phyloP scores from a whole-genome alignment of 2,113 vertebrate genomes.

The Onychorhynchus coronatus region DNA sequence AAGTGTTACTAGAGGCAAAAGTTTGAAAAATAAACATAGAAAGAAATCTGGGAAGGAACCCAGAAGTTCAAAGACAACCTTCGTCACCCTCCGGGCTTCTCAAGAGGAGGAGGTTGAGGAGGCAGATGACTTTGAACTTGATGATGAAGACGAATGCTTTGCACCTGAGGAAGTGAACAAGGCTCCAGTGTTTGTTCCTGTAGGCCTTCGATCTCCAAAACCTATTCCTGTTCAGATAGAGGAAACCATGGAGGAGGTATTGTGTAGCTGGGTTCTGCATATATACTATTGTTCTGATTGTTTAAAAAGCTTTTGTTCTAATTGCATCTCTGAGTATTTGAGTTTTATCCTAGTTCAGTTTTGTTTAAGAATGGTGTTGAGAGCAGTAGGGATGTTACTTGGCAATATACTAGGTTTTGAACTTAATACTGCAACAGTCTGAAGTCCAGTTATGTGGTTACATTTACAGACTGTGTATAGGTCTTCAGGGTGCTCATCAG shows the following conservation, averaged over 20 bases:
- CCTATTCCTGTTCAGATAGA: conserved; percentile 80
- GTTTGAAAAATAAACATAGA: conserved; percentile 40
- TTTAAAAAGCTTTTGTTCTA: background rate
- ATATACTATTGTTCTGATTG: background rate
- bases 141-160: conserved; percentile 71
- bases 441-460: background rate
- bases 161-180: conserved; percentile 79
- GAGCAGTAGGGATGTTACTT: background rate
- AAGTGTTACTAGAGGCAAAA: conserved; percentile 50
- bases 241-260: conserved; percentile 91
- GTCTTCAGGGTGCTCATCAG: background rate
- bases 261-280: background rate
- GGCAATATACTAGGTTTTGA: background rate
- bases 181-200: conserved; percentile 84
- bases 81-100: conserved; percentile 85
- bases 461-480: background rate
- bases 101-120: conserved; percentile 75
- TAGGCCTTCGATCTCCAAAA: conserved; percentile 81
- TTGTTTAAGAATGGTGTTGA: background rate
- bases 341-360: background rate
- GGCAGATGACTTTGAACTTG: conserved; percentile 71
- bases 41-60: conserved; percentile 61
- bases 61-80: conserved; percentile 70
- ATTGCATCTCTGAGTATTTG: background rate
- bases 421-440: background rate